Evolutionary conservation across 2,797 vertebrate species (phyloP).

Genomic region (Phalloptychus januarius): DNA sequence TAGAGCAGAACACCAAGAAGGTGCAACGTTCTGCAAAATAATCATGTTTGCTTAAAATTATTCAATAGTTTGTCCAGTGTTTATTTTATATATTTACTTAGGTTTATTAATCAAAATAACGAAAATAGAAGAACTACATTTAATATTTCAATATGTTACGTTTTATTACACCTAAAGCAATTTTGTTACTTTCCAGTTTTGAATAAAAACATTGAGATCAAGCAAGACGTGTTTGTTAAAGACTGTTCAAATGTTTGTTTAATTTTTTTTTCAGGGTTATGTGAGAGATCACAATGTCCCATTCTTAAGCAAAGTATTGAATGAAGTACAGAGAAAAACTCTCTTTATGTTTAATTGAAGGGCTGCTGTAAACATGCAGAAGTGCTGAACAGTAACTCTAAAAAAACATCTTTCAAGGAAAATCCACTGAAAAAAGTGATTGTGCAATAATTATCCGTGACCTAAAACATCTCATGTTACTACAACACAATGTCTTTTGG

Average conservation of each 20-base stretch:
- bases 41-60: neutral
- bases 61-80: neutral
- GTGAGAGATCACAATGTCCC: neutral
- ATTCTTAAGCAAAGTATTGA: neutral
- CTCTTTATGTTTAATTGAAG: neutral
- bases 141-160: neutral
- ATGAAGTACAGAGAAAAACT: neutral
- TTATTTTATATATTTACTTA: neutral
- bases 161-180: neutral
- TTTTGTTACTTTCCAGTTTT: neutral
- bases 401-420: constrained; percentile 23
- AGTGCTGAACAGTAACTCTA: constrained; percentile 8
- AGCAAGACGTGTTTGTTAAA: neutral
- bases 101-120: neutral
- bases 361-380: neutral
- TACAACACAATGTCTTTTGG: constrained; percentile 12
- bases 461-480: constrained; percentile 22
- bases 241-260: neutral
- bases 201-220: neutral
- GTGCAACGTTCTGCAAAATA: neutral
- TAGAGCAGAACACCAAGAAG: neutral
- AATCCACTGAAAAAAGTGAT: constrained; percentile 8
- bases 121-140: neutral
- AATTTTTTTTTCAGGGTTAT: neutral
- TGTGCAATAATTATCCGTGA: constrained; percentile 26